These are phyloP conservation scores for Clusia tigrina DNA, from an alignment of 2,888 invertebrate genomes.

Conservation along the genomic window DNA sequence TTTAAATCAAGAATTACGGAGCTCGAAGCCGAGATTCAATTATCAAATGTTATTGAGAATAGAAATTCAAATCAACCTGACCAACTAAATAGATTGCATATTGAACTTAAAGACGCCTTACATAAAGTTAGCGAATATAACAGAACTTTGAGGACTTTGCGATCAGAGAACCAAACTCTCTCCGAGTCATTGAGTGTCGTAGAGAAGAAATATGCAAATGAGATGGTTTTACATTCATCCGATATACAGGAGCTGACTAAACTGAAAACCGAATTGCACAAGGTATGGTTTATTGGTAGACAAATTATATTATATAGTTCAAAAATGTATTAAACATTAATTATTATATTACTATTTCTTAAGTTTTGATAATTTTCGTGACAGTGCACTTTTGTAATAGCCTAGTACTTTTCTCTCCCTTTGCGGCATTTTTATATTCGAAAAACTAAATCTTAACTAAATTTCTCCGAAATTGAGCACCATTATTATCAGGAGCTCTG, in stretches of 20 bases:
- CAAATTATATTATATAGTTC: neutral
- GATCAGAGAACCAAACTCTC: slow-evolving; percentile 71
- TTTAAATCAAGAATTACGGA: slow-evolving; percentile 73
- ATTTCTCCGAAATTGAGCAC: too few relatives aligned
- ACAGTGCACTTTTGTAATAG: neutral
- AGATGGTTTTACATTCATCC: slow-evolving; percentile 79
- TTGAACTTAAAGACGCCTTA: slow-evolving; percentile 70
- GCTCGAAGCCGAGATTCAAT: slow-evolving; percentile 75
- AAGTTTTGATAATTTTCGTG: too few relatives aligned
- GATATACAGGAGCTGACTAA: slow-evolving; percentile 75
- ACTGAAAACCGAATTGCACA: slow-evolving; percentile 71
- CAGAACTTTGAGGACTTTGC: slow-evolving; percentile 70
- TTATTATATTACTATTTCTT: too few relatives aligned
- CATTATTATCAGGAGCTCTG: too few relatives aligned
- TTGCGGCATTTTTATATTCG: too few relatives aligned
- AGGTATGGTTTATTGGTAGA: slow-evolving; percentile 59
- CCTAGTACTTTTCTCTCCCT: too few relatives aligned
- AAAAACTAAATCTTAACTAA: too few relatives aligned
- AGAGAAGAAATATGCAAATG: slow-evolving; percentile 81
- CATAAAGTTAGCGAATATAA: slow-evolving; percentile 70
- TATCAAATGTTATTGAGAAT: slow-evolving; percentile 71
- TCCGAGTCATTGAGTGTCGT: slow-evolving; percentile 72
- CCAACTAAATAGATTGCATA: slow-evolving; percentile 70
- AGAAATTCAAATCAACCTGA: slow-evolving; percentile 55
- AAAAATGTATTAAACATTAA: too few relatives aligned